These are phyloP conservation scores for Dolichoris vasculosae DNA, from an alignment of 1,140 invertebrate genomes.

Conservation along the genomic window DNA sequence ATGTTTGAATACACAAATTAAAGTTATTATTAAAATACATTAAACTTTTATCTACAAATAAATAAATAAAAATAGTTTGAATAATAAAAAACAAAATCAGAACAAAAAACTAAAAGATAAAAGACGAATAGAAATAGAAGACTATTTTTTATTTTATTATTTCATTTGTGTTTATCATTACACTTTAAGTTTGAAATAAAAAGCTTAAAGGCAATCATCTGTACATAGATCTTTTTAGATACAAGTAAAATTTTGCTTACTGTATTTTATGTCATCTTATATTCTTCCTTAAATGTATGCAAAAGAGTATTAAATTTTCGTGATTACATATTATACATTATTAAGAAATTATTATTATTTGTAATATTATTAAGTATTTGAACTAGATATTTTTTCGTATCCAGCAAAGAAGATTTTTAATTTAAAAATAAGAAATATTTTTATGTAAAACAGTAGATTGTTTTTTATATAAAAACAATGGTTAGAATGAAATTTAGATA, in stretches of 20 bases:
- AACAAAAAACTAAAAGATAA: not conserved
- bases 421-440: too few species aligned
- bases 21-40: too few species aligned
- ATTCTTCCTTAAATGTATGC: not conserved
- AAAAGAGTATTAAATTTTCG: not conserved
- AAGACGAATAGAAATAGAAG: not conserved
- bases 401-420: too few species aligned
- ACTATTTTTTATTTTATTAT: too few species aligned
- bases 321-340: not conserved
- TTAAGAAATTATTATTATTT: not conserved
- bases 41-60: too few species aligned
- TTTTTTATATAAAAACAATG: too few species aligned
- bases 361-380: not conserved
- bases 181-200: not conserved
- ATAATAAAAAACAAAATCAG: not conserved
- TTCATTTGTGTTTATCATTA: too few species aligned
- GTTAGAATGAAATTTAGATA: too few species aligned
- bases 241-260: not conserved
- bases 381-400: too few species aligned
- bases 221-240: not conserved
- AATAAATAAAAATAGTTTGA: too few species aligned
- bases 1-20: too few species aligned
- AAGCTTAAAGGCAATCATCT: not conserved
- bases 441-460: too few species aligned
- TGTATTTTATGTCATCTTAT: not conserved